Conservation (phyloP, 2,113 vertebrate species). For the Rhinogobius similis region DNA sequence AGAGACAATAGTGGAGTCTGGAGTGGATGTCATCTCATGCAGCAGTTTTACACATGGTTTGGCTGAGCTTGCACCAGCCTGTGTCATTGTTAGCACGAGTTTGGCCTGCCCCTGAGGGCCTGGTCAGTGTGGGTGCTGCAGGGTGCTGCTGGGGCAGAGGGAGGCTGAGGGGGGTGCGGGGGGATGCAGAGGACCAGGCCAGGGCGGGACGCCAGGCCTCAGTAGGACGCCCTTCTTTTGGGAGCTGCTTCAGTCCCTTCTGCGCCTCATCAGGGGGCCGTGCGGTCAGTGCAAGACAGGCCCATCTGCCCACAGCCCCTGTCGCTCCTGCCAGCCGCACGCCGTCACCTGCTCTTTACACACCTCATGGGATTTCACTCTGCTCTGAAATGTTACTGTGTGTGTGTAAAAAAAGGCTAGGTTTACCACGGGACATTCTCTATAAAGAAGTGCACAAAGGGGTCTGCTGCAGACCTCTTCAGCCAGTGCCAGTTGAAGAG, state of each 20-base stretch:
- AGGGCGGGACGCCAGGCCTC: conserved; percentile 73
- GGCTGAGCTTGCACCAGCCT: conserved; percentile 65
- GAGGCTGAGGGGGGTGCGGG: conserved; percentile 9
- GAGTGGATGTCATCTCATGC: conserved; percentile 13
- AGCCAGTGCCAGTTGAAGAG: background rate
- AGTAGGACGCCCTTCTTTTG: conserved; percentile 73
- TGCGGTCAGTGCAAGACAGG: conserved; percentile 81
- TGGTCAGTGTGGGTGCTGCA: conserved; percentile 69
- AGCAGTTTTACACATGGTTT: conserved; percentile 51
- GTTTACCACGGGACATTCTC: background rate
- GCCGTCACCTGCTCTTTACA: conserved; percentile 62
- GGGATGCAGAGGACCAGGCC: conserved; percentile 64
- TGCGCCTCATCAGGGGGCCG: conserved; percentile 68
- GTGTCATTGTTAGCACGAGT: conserved; percentile 69
- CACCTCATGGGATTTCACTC: conserved; percentile 70
- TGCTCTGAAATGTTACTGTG: conserved; percentile 1
- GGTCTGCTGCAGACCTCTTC: background rate
- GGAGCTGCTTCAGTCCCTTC: conserved; percentile 68
- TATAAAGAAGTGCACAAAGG: background rate
- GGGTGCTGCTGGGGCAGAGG: conserved; percentile 28
- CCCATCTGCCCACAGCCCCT: conserved; percentile 78
- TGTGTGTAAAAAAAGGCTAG: background rate
- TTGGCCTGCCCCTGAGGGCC: conserved; percentile 69
- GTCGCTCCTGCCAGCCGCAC: conserved; percentile 63
- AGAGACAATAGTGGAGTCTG: background rate